phyloP scores from a whole-genome alignment of 2,797 vertebrate genomes.

The Etheostoma perlongum region DNA sequence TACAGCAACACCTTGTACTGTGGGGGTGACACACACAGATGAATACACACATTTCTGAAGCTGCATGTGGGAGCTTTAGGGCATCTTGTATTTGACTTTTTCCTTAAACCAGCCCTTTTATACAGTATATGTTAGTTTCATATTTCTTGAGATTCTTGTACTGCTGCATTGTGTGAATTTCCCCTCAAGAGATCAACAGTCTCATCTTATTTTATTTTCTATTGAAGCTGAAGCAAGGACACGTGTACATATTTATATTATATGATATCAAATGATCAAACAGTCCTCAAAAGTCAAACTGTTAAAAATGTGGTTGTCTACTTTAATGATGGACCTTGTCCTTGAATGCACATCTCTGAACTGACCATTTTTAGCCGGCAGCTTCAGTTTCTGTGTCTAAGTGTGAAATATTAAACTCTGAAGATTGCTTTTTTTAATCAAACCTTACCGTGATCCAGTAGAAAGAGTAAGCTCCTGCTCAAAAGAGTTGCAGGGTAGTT shows the following conservation, averaged over 20 bases:
- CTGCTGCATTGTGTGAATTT: background rate
- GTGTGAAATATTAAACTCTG: no score
- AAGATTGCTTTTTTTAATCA: no score
- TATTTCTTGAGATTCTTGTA: background rate
- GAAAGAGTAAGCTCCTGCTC: background rate
- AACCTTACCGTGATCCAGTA: no score
- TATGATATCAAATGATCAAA: background rate
- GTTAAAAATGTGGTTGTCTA: background rate
- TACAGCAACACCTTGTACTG: constrained; percentile 97
- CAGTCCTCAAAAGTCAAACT: background rate
- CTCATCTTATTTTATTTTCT: background rate
- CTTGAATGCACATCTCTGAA: background rate
- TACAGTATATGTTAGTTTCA: background rate
- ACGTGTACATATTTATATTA: background rate
- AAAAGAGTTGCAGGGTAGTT: background rate
- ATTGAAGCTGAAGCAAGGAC: no score
- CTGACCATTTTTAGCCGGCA: background rate
- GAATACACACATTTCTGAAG: background rate
- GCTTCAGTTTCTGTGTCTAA: background rate
- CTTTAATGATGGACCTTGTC: background rate
- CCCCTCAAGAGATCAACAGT: background rate
- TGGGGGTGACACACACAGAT: constrained; percentile 9
- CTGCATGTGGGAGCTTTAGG: background rate
- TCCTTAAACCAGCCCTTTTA: background rate
- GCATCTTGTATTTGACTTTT: background rate